Conservation (phyloP, 2,113 vertebrate genomes). For the Pristiophorus japonicus region DNA sequence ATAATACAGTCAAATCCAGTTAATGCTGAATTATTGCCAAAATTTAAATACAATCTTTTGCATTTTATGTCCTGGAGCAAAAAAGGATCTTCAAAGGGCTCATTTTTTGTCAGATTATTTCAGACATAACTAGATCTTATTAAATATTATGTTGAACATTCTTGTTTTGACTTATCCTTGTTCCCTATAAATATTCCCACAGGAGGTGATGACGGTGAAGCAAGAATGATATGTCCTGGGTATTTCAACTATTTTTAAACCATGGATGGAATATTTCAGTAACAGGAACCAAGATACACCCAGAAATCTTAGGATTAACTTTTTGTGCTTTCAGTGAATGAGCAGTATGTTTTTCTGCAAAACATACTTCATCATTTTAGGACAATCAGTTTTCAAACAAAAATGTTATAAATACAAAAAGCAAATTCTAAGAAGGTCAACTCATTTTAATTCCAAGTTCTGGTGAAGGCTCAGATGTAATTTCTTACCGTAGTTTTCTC, state of each 20-base stretch:
- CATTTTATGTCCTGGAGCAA: neutral
- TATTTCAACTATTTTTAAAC: neutral
- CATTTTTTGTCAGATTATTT: neutral
- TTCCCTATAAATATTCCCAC: neutral
- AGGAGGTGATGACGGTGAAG: neutral
- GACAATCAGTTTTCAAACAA: neutral
- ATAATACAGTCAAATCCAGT: neutral
- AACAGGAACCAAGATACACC: neutral
- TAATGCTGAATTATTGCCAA: neutral
- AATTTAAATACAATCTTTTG: neutral
- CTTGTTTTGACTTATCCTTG: neutral
- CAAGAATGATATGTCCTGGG: neutral
- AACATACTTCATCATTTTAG: neutral
- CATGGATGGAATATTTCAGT: neutral
- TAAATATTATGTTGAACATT: neutral
- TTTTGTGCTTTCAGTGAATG: neutral
- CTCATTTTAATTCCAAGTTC: neutral
- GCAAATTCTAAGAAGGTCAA: neutral
- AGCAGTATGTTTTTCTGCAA: too few species aligned
- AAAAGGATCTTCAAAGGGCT: neutral
- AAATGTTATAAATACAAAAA: conserved; percentile 8
- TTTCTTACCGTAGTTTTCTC: conserved; percentile 92
- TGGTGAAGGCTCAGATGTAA: too few species aligned
- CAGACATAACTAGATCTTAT: neutral
- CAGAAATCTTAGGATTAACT: neutral